These are phyloP conservation scores for Amniataba percoides DNA, from an alignment of 2,797 vertebrate genomes.

Conservation along the genomic window DNA sequence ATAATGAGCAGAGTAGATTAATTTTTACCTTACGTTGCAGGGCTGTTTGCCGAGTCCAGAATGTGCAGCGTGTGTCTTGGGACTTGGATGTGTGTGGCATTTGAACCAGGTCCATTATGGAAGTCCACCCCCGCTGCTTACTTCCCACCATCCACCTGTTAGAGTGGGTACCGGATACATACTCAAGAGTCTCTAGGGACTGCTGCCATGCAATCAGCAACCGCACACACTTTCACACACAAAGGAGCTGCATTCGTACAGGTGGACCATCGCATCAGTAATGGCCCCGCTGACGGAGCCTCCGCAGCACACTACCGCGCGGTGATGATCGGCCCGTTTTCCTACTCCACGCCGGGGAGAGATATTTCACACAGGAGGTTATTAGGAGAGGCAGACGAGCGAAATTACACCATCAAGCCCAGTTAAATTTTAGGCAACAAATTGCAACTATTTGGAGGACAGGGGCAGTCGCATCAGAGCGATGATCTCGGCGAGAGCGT, in stretches of 20 bases:
- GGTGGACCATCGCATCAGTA: conserved; percentile 70
- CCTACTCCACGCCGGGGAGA: conserved; percentile 18
- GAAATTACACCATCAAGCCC: neutral
- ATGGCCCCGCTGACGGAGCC: conserved; percentile 66
- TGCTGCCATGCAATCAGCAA: conserved; percentile 45
- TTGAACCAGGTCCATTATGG: conserved; percentile 56
- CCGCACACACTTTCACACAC: conserved; percentile 23
- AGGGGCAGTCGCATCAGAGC: neutral
- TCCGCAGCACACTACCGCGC: conserved; percentile 40
- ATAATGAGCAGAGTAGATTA: neutral
- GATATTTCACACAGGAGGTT: conserved; percentile 32
- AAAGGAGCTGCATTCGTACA: conserved; percentile 51
- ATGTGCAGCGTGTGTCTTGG: conserved; percentile 14
- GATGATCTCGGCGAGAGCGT: conserved; percentile 25
- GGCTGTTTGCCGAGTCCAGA: conserved; percentile 6
- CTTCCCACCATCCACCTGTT: conserved; percentile 68
- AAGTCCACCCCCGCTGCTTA: conserved; percentile 40
- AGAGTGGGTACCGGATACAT: conserved; percentile 45
- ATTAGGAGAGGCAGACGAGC: neutral
- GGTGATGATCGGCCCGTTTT: conserved; percentile 49
- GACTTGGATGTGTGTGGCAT: conserved; percentile 47
- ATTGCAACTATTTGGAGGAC: conserved; percentile 17
- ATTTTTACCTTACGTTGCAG: conserved; percentile 14
- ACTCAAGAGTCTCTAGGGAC: conserved; percentile 54
- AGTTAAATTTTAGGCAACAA: conserved; percentile 27